Base-by-base conservation (phyloP, 2,888 invertebrate species). In the Lottia gigantea region DNA sequence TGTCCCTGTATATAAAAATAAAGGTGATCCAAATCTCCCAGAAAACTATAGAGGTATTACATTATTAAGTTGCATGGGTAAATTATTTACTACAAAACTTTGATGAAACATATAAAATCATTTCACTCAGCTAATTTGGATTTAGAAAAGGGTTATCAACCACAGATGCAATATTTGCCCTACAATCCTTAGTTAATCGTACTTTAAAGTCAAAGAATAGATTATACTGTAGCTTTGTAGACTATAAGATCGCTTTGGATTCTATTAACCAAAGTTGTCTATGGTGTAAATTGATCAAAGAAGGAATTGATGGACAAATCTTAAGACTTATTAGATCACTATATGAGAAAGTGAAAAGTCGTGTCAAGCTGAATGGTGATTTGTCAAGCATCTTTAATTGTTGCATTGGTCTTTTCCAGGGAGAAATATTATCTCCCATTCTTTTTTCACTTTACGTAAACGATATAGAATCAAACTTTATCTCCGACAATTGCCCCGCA, bases 31-130 rank as follows among this genome's bases (percentile, higher is more conserved):
- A 16, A 23, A n/a, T 26, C 16, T n/a, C 14, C 49, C 66, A 16
- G 66, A 66, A 3, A 66, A 66, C 46, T 66, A 66, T 16, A 45
- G 66, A 46, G 66, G 66, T 66, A 66, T 66, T 46, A 66, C 46
- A 2, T 12, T 66, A n/a, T 19, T 66, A 14, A 66, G 66, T 46
- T 66, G 47, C 16, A 15, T 66, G 15, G 47, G 66, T 23, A 66
- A 66, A 46, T 19, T 66, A n/a, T 66, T 66, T 46, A 66, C 66
- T 67, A 16, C n/a, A 49, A n/a, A 16, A 16, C 15, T 67, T 49
- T 16, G 19, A 19, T 55, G 26, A 67, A 16, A 14, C 49, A 16
- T 16, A 31, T 23, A 55, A 25, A 26, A 55, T 26, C 4, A 11
- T 67, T 12, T 55, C 31, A 55, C 19, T 26, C 2, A 49, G 16